Percentiles rank a stretch among this genome's conserved stretches.
These are phyloP conservation scores for Ptychoptera contaminata DNA, from an alignment of 2,888 invertebrate species.

Conservation along the genomic window DNA sequence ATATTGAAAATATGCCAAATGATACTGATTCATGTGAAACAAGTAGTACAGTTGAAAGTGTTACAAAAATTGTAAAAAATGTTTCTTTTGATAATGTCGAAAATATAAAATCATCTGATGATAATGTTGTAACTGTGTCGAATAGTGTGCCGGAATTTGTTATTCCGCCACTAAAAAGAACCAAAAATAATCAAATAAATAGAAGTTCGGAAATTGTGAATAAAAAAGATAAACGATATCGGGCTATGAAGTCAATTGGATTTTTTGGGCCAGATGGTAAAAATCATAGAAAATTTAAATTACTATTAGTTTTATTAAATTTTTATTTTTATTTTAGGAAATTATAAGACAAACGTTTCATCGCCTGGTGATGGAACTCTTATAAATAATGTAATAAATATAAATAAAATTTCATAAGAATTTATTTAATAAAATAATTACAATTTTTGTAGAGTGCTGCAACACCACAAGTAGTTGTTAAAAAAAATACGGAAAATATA, in stretches of 20 bases:
- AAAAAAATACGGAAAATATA: background rate
- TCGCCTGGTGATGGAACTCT: no score
- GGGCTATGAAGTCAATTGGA: slow-evolving; percentile 11
- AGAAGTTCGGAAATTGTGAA: slow-evolving; percentile 4
- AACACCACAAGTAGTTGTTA: background rate
- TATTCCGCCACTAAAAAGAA: background rate
- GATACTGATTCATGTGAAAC: no score
- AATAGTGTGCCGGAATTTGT: background rate
- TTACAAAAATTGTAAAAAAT: slow-evolving; percentile 11
- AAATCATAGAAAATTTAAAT: background rate
- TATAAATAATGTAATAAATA: no score
- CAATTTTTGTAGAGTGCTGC: no score
- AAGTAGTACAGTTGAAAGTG: slow-evolving; percentile 2
- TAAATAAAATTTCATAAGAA: no score
- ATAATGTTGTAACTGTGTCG: background rate
- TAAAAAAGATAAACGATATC: slow-evolving; percentile 12
- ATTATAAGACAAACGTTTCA: background rate
- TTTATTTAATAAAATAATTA: background rate
- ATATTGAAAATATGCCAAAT: no score
- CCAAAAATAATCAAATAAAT: background rate
- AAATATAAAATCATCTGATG: background rate
- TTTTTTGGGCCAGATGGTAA: slow-evolving; percentile 14
- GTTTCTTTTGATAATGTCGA: slow-evolving; percentile 13
- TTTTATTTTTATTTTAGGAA: background rate
- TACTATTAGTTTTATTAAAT: background rate